These are phyloP conservation scores for Engraulis encrasicolus DNA, from an alignment of 2,113 vertebrate species.

Conservation along the genomic window DNA sequence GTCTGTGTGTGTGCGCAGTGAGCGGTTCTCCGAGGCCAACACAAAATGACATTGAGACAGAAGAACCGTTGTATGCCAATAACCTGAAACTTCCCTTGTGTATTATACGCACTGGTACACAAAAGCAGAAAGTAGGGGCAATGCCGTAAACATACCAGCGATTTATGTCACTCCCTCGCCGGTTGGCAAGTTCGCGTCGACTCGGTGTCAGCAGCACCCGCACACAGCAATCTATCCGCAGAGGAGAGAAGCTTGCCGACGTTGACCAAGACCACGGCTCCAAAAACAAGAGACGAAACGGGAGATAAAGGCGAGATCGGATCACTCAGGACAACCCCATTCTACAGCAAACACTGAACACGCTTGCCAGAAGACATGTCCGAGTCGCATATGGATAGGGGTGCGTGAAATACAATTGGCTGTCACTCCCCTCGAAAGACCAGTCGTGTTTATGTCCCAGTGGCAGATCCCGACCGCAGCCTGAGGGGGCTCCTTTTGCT, in stretches of 20 bases:
- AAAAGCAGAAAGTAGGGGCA: background rate
- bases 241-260: background rate
- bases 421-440: background rate
- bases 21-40: background rate
- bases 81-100: background rate
- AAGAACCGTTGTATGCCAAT: background rate
- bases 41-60: background rate
- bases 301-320: background rate
- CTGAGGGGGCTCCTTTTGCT: too few species aligned
- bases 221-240: background rate
- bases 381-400: background rate
- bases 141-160: slow-evolving; percentile 4
- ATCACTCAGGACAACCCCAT: slow-evolving; percentile 3
- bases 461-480: background rate
- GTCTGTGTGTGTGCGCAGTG: background rate
- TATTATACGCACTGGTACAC: background rate
- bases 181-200: background rate
- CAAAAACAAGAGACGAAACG: background rate
- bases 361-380: background rate
- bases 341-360: background rate
- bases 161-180: slow-evolving; percentile 14
- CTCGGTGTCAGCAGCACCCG: background rate
- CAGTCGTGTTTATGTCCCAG: background rate
- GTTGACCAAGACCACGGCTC: background rate
- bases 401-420: background rate